Evolutionary conservation across 2,888 invertebrate species (phyloP), one percentile per base, ranked within the genome.

Genomic region (Macroteleia sp.): DNA sequence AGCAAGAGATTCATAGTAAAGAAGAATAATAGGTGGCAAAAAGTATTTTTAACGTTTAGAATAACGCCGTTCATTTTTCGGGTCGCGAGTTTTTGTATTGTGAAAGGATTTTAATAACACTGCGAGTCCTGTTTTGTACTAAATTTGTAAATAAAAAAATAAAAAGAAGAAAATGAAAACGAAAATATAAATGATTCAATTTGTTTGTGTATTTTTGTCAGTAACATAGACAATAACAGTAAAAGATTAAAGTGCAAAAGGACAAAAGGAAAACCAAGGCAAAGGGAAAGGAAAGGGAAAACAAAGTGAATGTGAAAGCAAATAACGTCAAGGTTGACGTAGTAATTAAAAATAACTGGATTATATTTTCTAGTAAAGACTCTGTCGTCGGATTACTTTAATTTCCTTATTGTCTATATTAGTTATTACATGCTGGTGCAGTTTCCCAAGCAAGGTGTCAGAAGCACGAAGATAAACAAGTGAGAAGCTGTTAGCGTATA

Each of bases 401-500:
- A 54, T 69, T 39, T 70, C 14, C 25, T 44, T 34, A 34, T 44
- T 46, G 39, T 70, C 42, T 41, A 42, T 66, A 74, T 50, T 59
- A 59, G 42, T 42, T 25, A 74, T 64, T 64, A 52, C 42, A 59
- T 20, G 34, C 32, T 19, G 25, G 22, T 22, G 52, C 42, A 66
- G 42, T 30, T 57, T 28, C 14, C 17, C 20, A 14, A 74, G 66
- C 59, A 48, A 64, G 39, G 61, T 59, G 52, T 70, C 76, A 64
- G 41, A 70, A 32, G 30, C 62, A 71, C 42, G 77, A 67, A 71
- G 66, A 77, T 71, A 77, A 77, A 71, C 59, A 77, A 59, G 41
- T 28, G 48, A 12, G 34, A 70, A 77, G 61, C 70, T 80, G 69
- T 80, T 77, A 67, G 70, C 56, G 73, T 70, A 77, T 77, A 77